Base-by-base conservation (phyloP, 2,888 invertebrate species). In the Athripsodes cinereus region DNA sequence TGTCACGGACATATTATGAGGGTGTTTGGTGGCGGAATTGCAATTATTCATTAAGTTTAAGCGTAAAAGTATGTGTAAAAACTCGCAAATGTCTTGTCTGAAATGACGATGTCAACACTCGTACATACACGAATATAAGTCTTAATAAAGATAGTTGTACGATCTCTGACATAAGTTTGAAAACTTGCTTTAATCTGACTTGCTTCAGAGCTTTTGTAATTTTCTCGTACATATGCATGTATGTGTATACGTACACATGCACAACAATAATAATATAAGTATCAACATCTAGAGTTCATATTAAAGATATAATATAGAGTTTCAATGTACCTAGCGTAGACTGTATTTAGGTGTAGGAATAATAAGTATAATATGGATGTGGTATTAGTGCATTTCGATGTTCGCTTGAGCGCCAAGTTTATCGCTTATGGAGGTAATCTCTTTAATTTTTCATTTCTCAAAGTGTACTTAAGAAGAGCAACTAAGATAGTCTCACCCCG, bases 321-420 rank as follows among this genome's bases (percentile, higher is more conserved):
- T 6, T 31, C 31, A 31, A 11, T 31, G 31, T 11, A 31, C n/a
- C n/a, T n/a, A n/a, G n/a, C n/a, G n/a, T n/a, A n/a, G n/a, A n/a
- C n/a, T n/a, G n/a, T n/a, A n/a, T n/a, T n/a, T n/a, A n/a, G n/a
- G n/a, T n/a, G n/a, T n/a, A n/a, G n/a, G n/a, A n/a, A n/a, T n/a
- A n/a, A n/a, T n/a, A n/a, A n/a, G n/a, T n/a, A n/a, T n/a, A n/a
- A n/a, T n/a, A n/a, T n/a, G n/a, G n/a, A 44, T 44, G 44, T 44
- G 44, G 21, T 47, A 18, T 47, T 47, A 47, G 47, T 47, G 47
- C 47, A 47, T 47, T 47, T 47, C 47, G 47, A 21, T 47, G 47
- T 47, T 47, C 21, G 2, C 47, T 11, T 11, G 16, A 47, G 20
- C 21, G 21, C 47, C 47, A 47, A 21, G 47, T 20, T 19, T 20